A percentile compares a stretch with the other conserved stretches of the same genome.
phyloP scores from a whole-genome alignment of 2,888 invertebrate species.

The Luperina nickerlii region DNA sequence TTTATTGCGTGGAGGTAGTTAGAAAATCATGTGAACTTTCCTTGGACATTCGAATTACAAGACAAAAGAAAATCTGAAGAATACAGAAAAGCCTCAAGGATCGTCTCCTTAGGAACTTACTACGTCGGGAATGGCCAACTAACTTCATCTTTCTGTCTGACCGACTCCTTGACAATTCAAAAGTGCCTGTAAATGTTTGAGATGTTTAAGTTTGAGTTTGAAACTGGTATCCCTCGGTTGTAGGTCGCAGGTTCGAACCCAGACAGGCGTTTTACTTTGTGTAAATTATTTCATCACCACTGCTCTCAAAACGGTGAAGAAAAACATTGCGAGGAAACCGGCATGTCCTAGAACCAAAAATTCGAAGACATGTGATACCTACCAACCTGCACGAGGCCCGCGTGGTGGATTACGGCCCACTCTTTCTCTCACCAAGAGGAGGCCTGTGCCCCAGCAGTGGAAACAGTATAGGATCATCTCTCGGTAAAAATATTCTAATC shows the following conservation, averaged over 20 bases:
- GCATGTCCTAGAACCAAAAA: not conserved
- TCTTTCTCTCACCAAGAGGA: not conserved
- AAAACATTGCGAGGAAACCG: not conserved
- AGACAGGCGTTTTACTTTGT: not conserved
- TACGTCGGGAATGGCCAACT: not conserved
- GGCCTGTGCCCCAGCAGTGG: not conserved
- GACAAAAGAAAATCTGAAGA: not conserved
- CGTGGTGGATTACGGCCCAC: not conserved
- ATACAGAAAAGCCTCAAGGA: not conserved
- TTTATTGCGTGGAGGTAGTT: conserved; percentile 1
- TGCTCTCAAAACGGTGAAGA: not conserved
- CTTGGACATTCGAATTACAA: not conserved
- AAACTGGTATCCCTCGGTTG: not conserved
- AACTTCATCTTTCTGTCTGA: not conserved
- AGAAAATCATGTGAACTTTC: not conserved
- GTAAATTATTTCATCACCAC: not conserved
- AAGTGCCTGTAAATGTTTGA: not conserved
- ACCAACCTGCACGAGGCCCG: not conserved
- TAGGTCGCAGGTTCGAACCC: not conserved
- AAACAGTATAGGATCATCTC: not conserved
- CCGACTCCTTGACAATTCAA: not conserved
- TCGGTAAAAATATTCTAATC: not conserved
- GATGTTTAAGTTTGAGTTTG: not conserved
- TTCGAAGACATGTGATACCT: not conserved
- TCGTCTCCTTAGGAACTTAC: not conserved